Evolutionary conservation across 2,888 invertebrate genomes (phyloP).

Genomic region (Kuschelorhynchus macadamiae): DNA sequence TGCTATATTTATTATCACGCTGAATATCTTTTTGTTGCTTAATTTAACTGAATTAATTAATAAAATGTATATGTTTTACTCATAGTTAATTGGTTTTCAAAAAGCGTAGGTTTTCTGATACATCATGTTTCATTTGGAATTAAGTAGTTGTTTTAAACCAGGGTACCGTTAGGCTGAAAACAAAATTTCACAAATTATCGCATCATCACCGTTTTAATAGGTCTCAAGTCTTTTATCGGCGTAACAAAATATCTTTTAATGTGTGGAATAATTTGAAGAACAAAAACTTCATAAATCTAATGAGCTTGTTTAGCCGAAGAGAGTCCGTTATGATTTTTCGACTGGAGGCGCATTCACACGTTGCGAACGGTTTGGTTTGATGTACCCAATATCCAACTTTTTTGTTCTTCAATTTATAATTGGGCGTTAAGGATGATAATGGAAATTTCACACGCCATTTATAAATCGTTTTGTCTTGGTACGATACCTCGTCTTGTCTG

Average conservation of each 20-base stretch:
- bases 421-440: constrained; percentile 17
- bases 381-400: constrained; percentile 10
- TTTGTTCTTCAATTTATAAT: constrained; percentile 20
- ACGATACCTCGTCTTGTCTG: too few relatives aligned
- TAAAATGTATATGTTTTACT: too few relatives aligned
- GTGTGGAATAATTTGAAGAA: background rate
- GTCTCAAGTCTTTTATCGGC: background rate
- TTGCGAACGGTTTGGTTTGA: constrained; percentile 15
- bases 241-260: background rate
- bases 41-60: too few relatives aligned
- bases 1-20: too few relatives aligned
- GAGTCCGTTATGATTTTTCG: constrained; percentile 14
- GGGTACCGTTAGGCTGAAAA: too few relatives aligned
- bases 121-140: too few relatives aligned
- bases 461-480: background rate
- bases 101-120: too few relatives aligned
- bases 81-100: too few relatives aligned
- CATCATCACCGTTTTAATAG: background rate
- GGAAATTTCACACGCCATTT: constrained; percentile 20
- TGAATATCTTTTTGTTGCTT: too few relatives aligned
- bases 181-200: background rate
- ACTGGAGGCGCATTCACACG: background rate
- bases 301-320: constrained; percentile 1
- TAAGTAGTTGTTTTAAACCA: too few relatives aligned
- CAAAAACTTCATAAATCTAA: constrained; percentile 12